Conservation (phyloP, 35 echinoderm and acorn worm species). For the Apostichopus parvimensis region DNA sequence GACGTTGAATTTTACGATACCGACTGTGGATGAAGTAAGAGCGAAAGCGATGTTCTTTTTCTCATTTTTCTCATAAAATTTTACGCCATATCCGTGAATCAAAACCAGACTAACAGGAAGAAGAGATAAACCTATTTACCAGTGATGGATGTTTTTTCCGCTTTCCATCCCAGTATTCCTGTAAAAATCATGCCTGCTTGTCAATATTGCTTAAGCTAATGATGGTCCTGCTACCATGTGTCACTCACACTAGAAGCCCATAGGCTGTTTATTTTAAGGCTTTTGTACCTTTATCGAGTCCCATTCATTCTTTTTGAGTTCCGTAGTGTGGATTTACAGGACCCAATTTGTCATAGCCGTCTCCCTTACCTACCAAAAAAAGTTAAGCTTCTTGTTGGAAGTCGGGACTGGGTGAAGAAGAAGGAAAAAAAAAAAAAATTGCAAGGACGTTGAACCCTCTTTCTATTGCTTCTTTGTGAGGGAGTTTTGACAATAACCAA, state of each 20-base stretch:
- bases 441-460: slow-evolving; percentile 48
- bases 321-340: slow-evolving; percentile 52
- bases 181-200: background rate
- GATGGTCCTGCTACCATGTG: slow-evolving; percentile 42
- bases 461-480: slow-evolving; percentile 11
- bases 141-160: background rate
- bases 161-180: background rate
- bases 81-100: no score
- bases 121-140: background rate
- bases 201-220: slow-evolving; percentile 59
- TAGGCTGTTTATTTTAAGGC: slow-evolving; percentile 51
- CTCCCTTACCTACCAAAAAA: slow-evolving; percentile 47
- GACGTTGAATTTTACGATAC: no score
- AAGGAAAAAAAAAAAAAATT: background rate
- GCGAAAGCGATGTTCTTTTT: no score
- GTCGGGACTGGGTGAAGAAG: background rate
- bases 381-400: slow-evolving; percentile 14
- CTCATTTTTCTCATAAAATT: no score
- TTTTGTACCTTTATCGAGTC: slow-evolving; percentile 43
- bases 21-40: no score
- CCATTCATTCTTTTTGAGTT: slow-evolving; percentile 48
- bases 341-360: slow-evolving; percentile 55
- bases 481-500: slow-evolving; percentile 24
- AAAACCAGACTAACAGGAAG: background rate
- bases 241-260: slow-evolving; percentile 49